These are phyloP conservation scores for Phymatocera aterrima DNA, from an alignment of 2,888 invertebrate genomes.

Conservation along the genomic window DNA sequence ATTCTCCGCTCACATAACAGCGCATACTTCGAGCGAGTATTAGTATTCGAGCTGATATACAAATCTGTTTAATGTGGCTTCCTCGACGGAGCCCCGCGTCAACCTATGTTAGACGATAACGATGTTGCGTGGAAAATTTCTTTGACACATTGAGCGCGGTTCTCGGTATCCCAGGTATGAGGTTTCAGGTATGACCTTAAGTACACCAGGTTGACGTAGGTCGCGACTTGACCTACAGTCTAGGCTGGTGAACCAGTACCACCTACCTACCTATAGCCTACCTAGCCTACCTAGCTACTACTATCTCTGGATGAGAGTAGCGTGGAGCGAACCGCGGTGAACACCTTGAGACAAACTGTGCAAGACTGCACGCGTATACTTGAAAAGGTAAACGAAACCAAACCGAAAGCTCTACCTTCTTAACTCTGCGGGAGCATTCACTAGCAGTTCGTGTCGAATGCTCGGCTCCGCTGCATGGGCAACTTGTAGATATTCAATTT, in stretches of 20 bases:
- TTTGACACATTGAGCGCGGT: slow-evolving; percentile 18
- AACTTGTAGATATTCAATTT: slow-evolving; percentile 42
- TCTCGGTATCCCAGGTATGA: too few species aligned
- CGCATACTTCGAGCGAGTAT: too few species aligned
- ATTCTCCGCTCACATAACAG: too few species aligned
- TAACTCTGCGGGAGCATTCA: slow-evolving; percentile 41
- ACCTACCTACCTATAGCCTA: not conserved
- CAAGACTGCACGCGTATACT: slow-evolving; percentile 38
- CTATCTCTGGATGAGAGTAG: not conserved
- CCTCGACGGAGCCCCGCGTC: too few species aligned
- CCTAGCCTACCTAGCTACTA: too few species aligned
- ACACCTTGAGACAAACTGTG: slow-evolving; percentile 29
- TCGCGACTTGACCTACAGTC: slow-evolving; percentile 69
- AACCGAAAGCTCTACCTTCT: too few species aligned
- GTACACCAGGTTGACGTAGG: slow-evolving; percentile 60
- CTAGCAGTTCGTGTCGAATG: slow-evolving; percentile 45
- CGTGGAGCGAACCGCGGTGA: not conserved
- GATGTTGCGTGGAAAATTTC: not conserved
- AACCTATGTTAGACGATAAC: too few species aligned
- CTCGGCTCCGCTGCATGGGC: slow-evolving; percentile 35
- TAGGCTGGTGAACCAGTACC: not conserved
- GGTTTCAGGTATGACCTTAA: slow-evolving; percentile 35
- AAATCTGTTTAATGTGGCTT: too few species aligned
- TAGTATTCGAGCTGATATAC: too few species aligned
- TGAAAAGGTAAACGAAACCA: slow-evolving; percentile 42